Evolutionary conservation across 2,797 vertebrate genomes (phyloP).

Genomic region (Pseudochaenichthys georgianus): DNA sequence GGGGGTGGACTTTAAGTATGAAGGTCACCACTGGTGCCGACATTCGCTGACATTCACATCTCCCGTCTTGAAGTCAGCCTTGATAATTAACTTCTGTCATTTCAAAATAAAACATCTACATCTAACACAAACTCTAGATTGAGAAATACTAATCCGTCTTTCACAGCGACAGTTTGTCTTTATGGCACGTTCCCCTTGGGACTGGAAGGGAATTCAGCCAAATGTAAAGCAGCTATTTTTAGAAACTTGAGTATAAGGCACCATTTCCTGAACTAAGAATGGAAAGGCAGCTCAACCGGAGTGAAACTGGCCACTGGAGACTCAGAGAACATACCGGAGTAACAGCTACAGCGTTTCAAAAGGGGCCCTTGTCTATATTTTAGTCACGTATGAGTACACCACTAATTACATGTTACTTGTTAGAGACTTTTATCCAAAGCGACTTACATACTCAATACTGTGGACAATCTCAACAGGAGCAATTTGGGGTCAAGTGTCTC

Average conservation of each 20-base stretch:
- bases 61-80: slow-evolving; percentile 17
- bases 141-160: slow-evolving; percentile 44
- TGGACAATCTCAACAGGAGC: too few species aligned
- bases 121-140: slow-evolving; percentile 25
- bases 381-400: slow-evolving; percentile 38
- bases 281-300: slow-evolving; percentile 40
- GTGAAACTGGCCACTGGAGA: slow-evolving; percentile 55
- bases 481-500: too few species aligned
- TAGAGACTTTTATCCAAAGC: too few species aligned
- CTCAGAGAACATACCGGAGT: slow-evolving; percentile 29
- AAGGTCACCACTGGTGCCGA: slow-evolving; percentile 48
- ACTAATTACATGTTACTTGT: neutral
- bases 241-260: slow-evolving; percentile 38
- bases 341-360: slow-evolving; percentile 31
- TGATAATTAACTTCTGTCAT: slow-evolving; percentile 41
- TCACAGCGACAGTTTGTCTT: slow-evolving; percentile 16
- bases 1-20: slow-evolving; percentile 26
- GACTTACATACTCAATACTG: too few species aligned
- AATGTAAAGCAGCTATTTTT: slow-evolving; percentile 62
- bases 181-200: slow-evolving; percentile 23
- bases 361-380: slow-evolving; percentile 37
- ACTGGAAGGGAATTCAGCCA: slow-evolving; percentile 42
- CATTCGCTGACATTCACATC: slow-evolving; percentile 8
- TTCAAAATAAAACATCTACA: slow-evolving; percentile 31
- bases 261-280: slow-evolving; percentile 56